These are phyloP conservation scores for Catocala fraxini DNA, from an alignment of 2,888 invertebrate genomes.

Conservation along the genomic window DNA sequence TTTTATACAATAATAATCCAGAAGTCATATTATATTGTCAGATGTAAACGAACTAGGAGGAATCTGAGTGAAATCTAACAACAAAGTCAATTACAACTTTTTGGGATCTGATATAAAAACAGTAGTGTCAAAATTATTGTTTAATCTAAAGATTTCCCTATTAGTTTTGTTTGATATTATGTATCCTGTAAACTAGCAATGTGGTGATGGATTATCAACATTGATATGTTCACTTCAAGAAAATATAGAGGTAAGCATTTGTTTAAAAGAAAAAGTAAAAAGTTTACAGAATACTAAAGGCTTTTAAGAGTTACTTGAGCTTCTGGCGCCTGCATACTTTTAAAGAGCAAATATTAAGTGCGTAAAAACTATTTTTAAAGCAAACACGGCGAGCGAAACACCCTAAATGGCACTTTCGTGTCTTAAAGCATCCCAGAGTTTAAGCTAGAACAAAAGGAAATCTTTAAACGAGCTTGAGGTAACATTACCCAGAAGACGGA, in stretches of 20 bases:
- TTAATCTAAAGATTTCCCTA: no score
- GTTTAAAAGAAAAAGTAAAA: neutral
- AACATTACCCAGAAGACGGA: constrained; percentile 44
- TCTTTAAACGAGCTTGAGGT: constrained; percentile 28
- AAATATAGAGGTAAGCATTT: neutral
- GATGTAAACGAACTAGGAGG: no score
- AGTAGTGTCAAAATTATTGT: no score
- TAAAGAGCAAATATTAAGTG: constrained; percentile 6
- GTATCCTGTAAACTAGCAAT: no score
- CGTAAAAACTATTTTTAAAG: constrained; percentile 22
- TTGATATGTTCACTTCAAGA: neutral
- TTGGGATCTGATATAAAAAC: no score
- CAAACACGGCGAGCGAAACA: constrained; percentile 21
- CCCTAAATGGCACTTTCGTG: constrained; percentile 44
- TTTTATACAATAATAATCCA: no score
- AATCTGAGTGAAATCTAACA: no score
- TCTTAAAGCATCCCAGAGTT: constrained; percentile 22
- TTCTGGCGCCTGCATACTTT: neutral
- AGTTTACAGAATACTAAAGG: neutral
- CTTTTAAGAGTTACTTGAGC: constrained; percentile 2
- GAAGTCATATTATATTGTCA: no score
- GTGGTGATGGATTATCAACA: no score
- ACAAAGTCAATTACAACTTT: neutral
- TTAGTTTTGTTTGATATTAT: no score
- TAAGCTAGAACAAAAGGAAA: constrained; percentile 27